phyloP scores from a whole-genome alignment of 2,113 vertebrate genomes.

The Cynopterus brachyotis region DNA sequence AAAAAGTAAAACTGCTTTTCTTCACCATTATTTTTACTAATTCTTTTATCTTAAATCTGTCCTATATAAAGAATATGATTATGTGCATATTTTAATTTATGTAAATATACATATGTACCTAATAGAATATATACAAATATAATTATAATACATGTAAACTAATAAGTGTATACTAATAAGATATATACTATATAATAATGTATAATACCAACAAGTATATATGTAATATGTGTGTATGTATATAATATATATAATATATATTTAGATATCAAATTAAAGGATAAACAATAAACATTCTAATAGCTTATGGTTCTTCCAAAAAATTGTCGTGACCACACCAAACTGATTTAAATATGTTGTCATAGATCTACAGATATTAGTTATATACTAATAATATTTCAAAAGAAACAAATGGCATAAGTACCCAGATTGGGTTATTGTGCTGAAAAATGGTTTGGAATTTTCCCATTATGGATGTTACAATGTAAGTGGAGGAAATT shows the following conservation, averaged over 20 bases:
- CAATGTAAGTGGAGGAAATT: background rate
- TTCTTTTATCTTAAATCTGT: background rate
- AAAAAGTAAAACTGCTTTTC: background rate
- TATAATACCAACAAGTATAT: background rate
- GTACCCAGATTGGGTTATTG: background rate
- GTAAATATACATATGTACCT: background rate
- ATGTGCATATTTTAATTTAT: background rate
- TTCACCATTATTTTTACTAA: background rate
- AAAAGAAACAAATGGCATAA: background rate
- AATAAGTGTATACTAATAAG: background rate
- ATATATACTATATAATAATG: background rate
- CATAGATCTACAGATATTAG: background rate
- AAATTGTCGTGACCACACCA: background rate
- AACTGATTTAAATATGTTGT: background rate
- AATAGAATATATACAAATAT: background rate
- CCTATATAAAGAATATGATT: background rate
- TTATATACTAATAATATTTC: slow-evolving; percentile 4
- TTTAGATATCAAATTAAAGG: background rate
- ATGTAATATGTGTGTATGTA: background rate
- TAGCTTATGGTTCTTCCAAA: background rate
- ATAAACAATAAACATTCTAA: slow-evolving; percentile 23
- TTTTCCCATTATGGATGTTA: background rate
- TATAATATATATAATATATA: background rate
- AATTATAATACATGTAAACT: background rate
- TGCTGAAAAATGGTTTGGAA: slow-evolving; percentile 15